Base-by-base conservation (phyloP, 2,888 invertebrate species). In the Drosophila borealis region DNA sequence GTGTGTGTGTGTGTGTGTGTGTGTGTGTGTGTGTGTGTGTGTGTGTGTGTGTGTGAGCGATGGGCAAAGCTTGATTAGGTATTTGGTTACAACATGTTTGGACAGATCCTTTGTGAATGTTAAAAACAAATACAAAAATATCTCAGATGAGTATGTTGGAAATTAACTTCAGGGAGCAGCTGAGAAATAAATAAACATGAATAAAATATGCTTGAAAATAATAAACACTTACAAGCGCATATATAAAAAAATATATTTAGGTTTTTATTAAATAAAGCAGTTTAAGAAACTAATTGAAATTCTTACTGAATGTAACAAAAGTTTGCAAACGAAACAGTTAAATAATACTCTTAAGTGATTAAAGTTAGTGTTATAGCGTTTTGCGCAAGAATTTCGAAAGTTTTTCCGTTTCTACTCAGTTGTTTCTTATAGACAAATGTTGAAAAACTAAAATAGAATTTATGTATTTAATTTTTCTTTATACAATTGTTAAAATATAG, bases 291-390 rank as follows among this genome's bases (percentile, higher is more conserved):
- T 85, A 75, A 70, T 65, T 77, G 56, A 71, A 76, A 72, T 62
- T 57, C 69, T 67, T 69, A 75, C 79, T 81, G 76, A 81, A 70
- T 65, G 68, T 67, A 66, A 79, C 72, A 75, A 76, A 76, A 56
- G 56, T 37, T 68, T 57, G 13, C 60, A 72, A 70, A 72, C 66
- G 46, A 79, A 79, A 55, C 59, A 59, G 55, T 79, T 74, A 71
- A 79, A 80, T 83, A 83, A 83, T 83, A 83, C 83, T 85, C 83
- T 77, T 73, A 80, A 66, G 72, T 78, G 69, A 60, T 73, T 73
- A 59, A 62, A 74, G 66, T 81, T 75, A 81, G 80, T 82, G 69
- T 80, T 66, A 63, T 67, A 78, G 69, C 60, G 68, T 73, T 78
- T 61, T 66, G 60, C 73, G 68, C 60, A 73, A 74, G 56, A 62